phyloP scores from a whole-genome alignment of 2,888 invertebrate genomes.

The Xylota segnis region DNA sequence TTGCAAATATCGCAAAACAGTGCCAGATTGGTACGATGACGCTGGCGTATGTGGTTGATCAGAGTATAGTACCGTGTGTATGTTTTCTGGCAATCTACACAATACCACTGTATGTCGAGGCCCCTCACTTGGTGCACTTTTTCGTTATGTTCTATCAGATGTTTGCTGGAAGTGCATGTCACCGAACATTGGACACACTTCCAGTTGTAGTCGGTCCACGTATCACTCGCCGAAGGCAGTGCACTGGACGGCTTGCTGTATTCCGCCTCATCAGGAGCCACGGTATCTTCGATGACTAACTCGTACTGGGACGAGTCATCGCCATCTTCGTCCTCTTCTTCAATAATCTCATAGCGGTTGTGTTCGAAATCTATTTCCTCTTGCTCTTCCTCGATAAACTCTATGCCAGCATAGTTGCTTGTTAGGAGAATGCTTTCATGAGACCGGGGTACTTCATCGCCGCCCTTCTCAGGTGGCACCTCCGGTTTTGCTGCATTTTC shows the following conservation, averaged over 20 bases:
- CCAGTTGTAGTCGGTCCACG: conserved; percentile 77
- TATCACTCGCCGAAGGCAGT: background rate
- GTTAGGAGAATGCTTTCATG: background rate
- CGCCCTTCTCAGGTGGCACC: background rate
- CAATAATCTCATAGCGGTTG: conserved; percentile 31
- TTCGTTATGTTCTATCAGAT: conserved; percentile 59
- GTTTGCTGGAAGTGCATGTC: background rate
- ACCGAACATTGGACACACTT: conserved; percentile 71
- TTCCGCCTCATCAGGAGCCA: background rate
- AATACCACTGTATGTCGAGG: conserved; percentile 77
- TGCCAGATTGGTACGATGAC: conserved; percentile 78
- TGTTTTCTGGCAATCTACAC: conserved; percentile 79
- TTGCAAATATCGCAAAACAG: conserved; percentile 79
- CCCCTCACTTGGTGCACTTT: conserved; percentile 26
- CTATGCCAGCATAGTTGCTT: background rate
- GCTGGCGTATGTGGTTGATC: conserved; percentile 79
- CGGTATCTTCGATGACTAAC: conserved; percentile 24
- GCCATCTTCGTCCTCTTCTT: conserved; percentile 16
- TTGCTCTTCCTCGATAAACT: conserved; percentile 30
- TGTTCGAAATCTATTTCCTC: conserved; percentile 23
- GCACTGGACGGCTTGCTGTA: background rate
- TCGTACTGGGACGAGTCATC: background rate
- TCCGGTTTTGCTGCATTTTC: conserved; percentile 1
- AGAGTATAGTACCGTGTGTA: conserved; percentile 79
- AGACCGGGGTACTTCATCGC: background rate